Conservation (phyloP, 2,113 vertebrate species). For the Solenodon paradoxus region DNA sequence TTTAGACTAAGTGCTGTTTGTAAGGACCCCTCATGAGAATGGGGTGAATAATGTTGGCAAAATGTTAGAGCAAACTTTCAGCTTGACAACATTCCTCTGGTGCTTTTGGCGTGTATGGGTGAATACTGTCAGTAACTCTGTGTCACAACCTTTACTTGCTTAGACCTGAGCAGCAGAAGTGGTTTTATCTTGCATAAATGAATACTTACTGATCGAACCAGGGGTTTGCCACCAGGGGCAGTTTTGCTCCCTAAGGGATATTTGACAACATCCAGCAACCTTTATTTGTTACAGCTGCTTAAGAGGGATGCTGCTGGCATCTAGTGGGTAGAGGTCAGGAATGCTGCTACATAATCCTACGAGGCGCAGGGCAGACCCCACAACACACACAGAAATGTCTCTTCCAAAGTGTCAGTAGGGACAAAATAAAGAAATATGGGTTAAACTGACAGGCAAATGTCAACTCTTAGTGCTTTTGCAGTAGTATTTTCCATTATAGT, state of each 20-base stretch:
- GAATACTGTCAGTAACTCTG: background rate
- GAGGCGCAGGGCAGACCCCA: background rate
- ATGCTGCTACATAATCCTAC: background rate
- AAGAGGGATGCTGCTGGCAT: background rate
- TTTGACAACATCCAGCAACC: background rate
- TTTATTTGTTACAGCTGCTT: background rate
- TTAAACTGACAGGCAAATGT: background rate
- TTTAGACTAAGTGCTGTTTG: conserved; percentile 9
- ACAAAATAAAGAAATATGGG: background rate
- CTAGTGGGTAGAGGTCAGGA: background rate
- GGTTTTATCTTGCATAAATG: background rate
- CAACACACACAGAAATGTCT: background rate
- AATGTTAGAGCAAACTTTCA: background rate
- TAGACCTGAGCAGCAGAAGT: background rate
- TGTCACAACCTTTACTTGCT: background rate
- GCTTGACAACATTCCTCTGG: background rate
- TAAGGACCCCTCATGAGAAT: background rate
- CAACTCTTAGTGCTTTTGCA: background rate
- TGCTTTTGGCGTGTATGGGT: background rate
- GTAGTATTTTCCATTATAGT: background rate
- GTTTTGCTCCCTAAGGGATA: background rate
- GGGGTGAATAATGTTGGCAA: background rate
- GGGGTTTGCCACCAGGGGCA: background rate
- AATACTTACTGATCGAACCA: background rate
- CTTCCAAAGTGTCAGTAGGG: background rate